Evolutionary conservation across 2,888 invertebrate genomes (phyloP).

Genomic region (Gasteruption jaculator): DNA sequence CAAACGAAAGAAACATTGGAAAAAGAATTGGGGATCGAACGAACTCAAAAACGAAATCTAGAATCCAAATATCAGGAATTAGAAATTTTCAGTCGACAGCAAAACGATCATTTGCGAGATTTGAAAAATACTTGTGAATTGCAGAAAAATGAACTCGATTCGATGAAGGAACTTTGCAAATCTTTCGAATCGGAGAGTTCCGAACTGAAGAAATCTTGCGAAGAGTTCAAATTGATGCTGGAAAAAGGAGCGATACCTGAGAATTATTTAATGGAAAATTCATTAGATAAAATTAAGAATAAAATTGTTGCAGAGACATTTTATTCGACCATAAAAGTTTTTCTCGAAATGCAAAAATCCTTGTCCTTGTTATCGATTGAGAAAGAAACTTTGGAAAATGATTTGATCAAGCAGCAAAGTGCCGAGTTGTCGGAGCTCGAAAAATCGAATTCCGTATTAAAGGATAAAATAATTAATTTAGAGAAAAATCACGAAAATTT

Average conservation of each 20-base stretch:
- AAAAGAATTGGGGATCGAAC: slow-evolving; percentile 22
- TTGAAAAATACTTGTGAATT: slow-evolving; percentile 20
- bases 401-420: no score
- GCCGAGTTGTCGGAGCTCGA: slow-evolving; percentile 16
- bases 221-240: slow-evolving; percentile 13
- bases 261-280: no score
- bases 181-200: slow-evolving; percentile 13
- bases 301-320: no score
- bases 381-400: no score
- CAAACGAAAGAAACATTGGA: slow-evolving; percentile 15
- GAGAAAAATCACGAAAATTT: slow-evolving; percentile 23
- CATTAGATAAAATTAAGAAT: no score
- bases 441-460: slow-evolving; percentile 17
- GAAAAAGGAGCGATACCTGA: no score
- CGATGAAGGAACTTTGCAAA: slow-evolving; percentile 17
- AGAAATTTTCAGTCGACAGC: slow-evolving; percentile 18
- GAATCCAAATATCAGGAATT: slow-evolving; percentile 16
- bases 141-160: slow-evolving; percentile 18
- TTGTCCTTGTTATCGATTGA: no score
- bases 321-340: no score
- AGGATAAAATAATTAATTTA: slow-evolving; percentile 22
- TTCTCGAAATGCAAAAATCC: no score
- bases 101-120: slow-evolving; percentile 20
- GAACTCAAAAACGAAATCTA: slow-evolving; percentile 11
- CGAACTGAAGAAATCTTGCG: slow-evolving; percentile 19